phyloP scores from a whole-genome alignment of 2,797 vertebrate species.

The Xenops minutus region DNA sequence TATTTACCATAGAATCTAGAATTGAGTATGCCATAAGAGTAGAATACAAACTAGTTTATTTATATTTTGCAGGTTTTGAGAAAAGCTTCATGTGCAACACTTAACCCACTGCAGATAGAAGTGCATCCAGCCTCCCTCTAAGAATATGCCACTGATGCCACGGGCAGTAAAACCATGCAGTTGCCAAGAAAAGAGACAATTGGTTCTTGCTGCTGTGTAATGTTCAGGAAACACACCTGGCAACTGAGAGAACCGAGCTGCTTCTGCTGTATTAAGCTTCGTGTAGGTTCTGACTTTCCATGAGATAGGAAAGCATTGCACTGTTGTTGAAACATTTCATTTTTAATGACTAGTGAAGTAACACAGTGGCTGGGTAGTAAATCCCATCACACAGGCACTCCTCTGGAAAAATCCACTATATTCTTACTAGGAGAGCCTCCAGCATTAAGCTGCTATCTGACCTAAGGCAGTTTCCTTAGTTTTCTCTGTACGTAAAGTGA shows the following conservation, averaged over 20 bases:
- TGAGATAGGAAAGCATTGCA: background rate
- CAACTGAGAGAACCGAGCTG: background rate
- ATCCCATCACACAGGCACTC: background rate
- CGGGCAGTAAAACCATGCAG: background rate
- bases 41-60: background rate
- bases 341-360: background rate
- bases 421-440: background rate
- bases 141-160: too few relatives aligned
- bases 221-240: background rate
- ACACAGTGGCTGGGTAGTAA: background rate
- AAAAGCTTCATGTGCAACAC: background rate
- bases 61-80: background rate
- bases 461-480: background rate
- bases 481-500: background rate
- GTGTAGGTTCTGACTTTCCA: background rate
- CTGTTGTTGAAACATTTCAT: background rate
- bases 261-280: background rate
- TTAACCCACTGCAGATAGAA: background rate
- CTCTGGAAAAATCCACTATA: background rate
- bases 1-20: background rate
- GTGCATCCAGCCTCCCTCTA: background rate
- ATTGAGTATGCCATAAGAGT: background rate
- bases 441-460: background rate
- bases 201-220: background rate
- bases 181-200: background rate